Conservation (phyloP, 2,797 vertebrate species). For the Apodemus agrarius region DNA sequence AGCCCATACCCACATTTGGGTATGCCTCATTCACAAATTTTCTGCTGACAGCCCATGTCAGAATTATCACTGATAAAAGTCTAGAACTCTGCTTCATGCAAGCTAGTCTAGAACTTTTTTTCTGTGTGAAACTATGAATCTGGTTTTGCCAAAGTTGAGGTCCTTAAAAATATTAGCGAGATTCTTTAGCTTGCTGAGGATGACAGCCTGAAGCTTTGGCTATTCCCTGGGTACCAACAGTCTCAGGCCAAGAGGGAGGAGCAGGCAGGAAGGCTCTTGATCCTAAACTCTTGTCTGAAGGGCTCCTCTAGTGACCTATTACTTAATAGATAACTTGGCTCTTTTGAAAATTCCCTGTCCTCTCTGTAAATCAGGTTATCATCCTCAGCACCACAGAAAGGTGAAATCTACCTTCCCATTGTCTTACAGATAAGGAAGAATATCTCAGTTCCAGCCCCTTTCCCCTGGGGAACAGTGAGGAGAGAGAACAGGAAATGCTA, state of each 20-base stretch:
- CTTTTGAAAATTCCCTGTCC: constrained; percentile 15
- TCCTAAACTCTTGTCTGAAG: background rate
- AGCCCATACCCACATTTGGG: background rate
- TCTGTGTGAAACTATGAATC: background rate
- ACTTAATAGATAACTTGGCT: constrained; percentile 18
- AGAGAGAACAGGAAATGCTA: background rate
- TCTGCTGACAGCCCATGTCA: background rate
- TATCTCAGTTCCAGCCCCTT: background rate
- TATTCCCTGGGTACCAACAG: too few relatives aligned
- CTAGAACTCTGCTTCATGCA: background rate
- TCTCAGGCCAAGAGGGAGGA: too few relatives aligned
- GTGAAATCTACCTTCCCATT: background rate
- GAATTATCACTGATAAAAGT: background rate
- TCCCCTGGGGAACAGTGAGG: background rate
- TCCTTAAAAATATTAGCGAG: background rate
- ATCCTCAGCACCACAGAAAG: background rate
- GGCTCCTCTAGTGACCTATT: background rate
- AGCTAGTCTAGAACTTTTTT: background rate
- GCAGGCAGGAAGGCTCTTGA: background rate
- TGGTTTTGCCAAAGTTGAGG: background rate
- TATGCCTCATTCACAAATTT: background rate
- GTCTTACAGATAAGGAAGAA: background rate
- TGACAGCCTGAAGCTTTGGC: background rate
- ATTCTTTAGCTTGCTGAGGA: background rate
- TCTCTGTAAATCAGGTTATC: background rate